phyloP scores from a whole-genome alignment of 2,113 vertebrate genomes.

The Turdus rufiventris region DNA sequence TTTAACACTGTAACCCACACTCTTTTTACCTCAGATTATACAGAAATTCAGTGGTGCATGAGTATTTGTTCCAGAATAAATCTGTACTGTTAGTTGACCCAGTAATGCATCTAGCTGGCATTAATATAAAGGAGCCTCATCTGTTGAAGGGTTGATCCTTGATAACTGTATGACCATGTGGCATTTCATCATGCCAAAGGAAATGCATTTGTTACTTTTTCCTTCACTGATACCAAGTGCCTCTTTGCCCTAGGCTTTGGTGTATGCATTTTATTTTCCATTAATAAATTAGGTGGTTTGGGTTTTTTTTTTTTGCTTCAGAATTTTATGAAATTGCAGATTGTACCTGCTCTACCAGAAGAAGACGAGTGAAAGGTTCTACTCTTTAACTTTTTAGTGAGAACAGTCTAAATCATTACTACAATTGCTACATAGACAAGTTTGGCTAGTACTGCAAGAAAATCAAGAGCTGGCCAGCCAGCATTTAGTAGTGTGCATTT shows the following conservation, averaged over 20 bases:
- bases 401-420: not conserved
- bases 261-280: not conserved
- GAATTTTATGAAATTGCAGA: not conserved
- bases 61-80: not conserved
- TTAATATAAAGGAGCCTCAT: not conserved
- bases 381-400: not conserved
- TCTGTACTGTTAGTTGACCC: not conserved
- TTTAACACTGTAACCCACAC: not conserved
- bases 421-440: not conserved
- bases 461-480: not conserved
- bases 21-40: not conserved
- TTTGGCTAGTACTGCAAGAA: slow-evolving; percentile 31
- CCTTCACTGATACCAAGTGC: not conserved
- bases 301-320: not conserved
- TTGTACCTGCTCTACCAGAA: not conserved
- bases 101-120: not conserved
- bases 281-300: not conserved
- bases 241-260: not conserved
- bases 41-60: not conserved
- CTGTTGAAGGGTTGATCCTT: not conserved
- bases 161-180: not conserved
- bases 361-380: not conserved
- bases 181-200: not conserved
- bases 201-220: not conserved
- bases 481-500: not conserved